These are phyloP conservation scores for Trogon surrucura DNA, from an alignment of 2,113 vertebrate genomes.

Conservation along the genomic window DNA sequence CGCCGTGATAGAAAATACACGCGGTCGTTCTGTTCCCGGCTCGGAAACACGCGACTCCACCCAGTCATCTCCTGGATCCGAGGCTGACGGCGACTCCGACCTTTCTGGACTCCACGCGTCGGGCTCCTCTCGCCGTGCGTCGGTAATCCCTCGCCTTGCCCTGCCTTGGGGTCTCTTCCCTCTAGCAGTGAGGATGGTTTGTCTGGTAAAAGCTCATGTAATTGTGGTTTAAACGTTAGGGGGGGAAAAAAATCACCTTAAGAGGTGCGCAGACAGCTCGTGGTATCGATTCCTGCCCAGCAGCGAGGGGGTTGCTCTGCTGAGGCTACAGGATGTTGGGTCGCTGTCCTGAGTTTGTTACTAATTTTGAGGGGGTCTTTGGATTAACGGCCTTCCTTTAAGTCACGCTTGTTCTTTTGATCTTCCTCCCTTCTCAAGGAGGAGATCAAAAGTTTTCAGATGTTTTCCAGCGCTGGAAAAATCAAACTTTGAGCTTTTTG, in stretches of 20 bases:
- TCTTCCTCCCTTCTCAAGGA: slow-evolving; percentile 22
- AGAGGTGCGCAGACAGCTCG: neutral
- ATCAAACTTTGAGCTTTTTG: neutral
- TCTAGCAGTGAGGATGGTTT: neutral
- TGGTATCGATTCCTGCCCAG: neutral
- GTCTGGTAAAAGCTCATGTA: neutral
- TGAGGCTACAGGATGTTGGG: neutral
- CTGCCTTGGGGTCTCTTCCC: neutral
- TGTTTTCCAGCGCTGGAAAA: slow-evolving; percentile 48
- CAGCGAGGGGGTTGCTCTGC: neutral
- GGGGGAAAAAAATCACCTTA: neutral
- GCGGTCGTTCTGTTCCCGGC: rapidly evolving
- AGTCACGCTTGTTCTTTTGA: slow-evolving; percentile 17
- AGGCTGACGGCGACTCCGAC: neutral
- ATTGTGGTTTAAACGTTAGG: neutral
- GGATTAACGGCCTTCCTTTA: neutral
- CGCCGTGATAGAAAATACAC: rapidly evolving
- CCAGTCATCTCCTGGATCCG: rapidly evolving
- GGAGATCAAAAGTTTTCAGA: slow-evolving; percentile 48
- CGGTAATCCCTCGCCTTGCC: too few species aligned
- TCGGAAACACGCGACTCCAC: rapidly evolving
- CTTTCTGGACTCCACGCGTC: rapidly evolving
- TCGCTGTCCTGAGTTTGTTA: neutral
- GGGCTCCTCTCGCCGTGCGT: neutral
- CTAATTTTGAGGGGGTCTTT: neutral